phyloP scores from a whole-genome alignment of 2,888 invertebrate genomes.

The Dicyrtomina minuta region DNA sequence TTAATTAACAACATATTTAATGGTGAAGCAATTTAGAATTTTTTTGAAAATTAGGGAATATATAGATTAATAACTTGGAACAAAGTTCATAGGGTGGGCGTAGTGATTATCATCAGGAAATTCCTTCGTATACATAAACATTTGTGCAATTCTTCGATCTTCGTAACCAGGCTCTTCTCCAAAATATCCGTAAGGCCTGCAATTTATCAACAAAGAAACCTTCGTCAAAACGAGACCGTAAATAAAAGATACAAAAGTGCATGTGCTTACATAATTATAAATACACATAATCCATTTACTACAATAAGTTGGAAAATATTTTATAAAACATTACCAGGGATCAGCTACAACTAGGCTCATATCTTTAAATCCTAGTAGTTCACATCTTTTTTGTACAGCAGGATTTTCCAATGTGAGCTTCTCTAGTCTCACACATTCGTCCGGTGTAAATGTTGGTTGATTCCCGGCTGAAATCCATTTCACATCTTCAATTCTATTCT shows the following conservation, averaged over 20 bases:
- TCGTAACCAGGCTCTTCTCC: slow-evolving; percentile 44
- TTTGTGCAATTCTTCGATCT: slow-evolving; percentile 42
- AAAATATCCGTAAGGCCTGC: slow-evolving; percentile 47
- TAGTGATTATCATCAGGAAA: slow-evolving; percentile 48
- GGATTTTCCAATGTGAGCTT: slow-evolving; percentile 38
- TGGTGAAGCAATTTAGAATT: neutral
- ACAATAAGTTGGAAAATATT: too few relatives aligned
- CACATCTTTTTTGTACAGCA: slow-evolving; percentile 37
- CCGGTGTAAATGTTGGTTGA: slow-evolving; percentile 45
- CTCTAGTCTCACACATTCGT: slow-evolving; percentile 43
- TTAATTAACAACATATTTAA: neutral
- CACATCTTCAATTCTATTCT: slow-evolving; percentile 35
- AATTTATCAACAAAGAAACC: neutral
- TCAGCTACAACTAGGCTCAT: slow-evolving; percentile 47
- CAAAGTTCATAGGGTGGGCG: slow-evolving; percentile 47
- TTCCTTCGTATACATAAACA: slow-evolving; percentile 47
- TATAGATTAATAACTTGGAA: slow-evolving; percentile 35
- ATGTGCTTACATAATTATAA: neutral
- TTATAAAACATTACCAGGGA: slow-evolving; percentile 42
- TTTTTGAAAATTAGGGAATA: neutral
- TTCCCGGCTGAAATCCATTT: slow-evolving; percentile 31
- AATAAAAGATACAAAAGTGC: too few relatives aligned
- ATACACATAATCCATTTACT: too few relatives aligned
- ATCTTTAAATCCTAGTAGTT: slow-evolving; percentile 38
- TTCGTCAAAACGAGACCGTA: neutral